phyloP scores from a whole-genome alignment of 1,140 invertebrate species.

The Zeugodacus cucurbitae region DNA sequence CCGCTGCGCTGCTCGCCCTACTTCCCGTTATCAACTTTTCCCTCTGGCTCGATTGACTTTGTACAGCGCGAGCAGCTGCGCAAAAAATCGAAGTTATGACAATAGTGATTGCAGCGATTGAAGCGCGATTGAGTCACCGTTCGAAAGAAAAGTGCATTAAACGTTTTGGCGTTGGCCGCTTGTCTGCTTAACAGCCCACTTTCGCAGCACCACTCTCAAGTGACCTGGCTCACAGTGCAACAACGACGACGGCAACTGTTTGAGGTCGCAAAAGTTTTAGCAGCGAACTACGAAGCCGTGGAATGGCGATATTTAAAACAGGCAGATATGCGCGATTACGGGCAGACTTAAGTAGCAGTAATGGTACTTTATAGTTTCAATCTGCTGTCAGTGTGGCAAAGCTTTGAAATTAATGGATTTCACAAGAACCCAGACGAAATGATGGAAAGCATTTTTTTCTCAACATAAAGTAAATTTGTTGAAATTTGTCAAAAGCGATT shows the following conservation, averaged over 20 bases:
- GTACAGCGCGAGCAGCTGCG: neutral
- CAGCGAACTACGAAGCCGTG: neutral
- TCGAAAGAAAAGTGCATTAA: slow-evolving; percentile 7
- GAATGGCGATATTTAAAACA: neutral
- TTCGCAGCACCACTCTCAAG: no score
- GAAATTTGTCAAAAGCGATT: no score
- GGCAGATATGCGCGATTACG: slow-evolving; percentile 22
- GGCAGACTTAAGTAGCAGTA: slow-evolving; percentile 7
- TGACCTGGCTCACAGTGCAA: neutral
- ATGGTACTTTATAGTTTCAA: slow-evolving; percentile 31
- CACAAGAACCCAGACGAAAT: neutral
- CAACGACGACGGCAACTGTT: neutral
- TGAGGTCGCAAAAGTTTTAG: slow-evolving; percentile 1
- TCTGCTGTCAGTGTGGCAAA: neutral
- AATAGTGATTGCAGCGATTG: slow-evolving; percentile 19
- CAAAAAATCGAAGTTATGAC: slow-evolving; percentile 23
- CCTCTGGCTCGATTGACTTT: neutral
- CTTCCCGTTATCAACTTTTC: neutral
- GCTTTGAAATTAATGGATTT: slow-evolving; percentile 30
- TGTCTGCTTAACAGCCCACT: neutral
- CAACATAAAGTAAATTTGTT: neutral
- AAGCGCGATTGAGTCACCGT: slow-evolving; percentile 3
- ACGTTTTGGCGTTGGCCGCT: neutral
- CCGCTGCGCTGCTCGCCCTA: neutral
- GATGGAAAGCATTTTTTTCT: neutral